Percentiles rank a stretch among this genome's conserved stretches.
Conservation (phyloP, 1,140 invertebrate species). For the Dolichoris vasculosae region DNA sequence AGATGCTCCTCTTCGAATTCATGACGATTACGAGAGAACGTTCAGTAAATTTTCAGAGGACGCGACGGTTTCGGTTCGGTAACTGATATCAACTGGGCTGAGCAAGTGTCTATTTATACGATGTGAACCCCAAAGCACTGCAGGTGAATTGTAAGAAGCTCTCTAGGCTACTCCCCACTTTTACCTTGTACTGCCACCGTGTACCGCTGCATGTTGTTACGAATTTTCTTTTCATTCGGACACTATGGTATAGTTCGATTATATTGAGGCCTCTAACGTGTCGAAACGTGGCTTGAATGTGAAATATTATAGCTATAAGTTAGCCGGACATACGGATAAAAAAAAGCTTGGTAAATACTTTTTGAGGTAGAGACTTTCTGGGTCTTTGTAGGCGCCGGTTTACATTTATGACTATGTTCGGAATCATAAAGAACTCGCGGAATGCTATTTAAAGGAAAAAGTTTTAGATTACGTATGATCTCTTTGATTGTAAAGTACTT, state of each 20-base stretch:
- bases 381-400: not conserved
- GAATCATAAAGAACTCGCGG: not conserved
- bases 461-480: not conserved
- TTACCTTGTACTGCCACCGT: not conserved
- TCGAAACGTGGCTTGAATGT: conserved; percentile 64
- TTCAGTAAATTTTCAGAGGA: not conserved
- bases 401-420: conserved; percentile 17
- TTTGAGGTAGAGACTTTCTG: conserved; percentile 13
- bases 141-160: conserved; percentile 49
- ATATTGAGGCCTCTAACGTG: conserved; percentile 67
- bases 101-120: conserved; percentile 71
- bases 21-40: not conserved
- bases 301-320: conserved; percentile 17
- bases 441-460: conserved; percentile 10
- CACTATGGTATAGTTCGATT: conserved; percentile 71
- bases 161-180: conserved; percentile 51
- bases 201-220: conserved; percentile 48
- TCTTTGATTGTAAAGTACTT: not conserved
- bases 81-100: conserved; percentile 70
- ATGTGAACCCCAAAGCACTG: conserved; percentile 56
- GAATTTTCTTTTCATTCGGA: conserved; percentile 75
- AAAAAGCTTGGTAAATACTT: conserved; percentile 9
- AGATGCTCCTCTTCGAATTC: conserved; percentile 61
- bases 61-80: conserved; percentile 60
- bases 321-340: conserved; percentile 9